Evolutionary conservation across 2,797 vertebrate species (phyloP), one percentile per base, ranked within the genome.

Genomic region (Acridotheres tristis): DNA sequence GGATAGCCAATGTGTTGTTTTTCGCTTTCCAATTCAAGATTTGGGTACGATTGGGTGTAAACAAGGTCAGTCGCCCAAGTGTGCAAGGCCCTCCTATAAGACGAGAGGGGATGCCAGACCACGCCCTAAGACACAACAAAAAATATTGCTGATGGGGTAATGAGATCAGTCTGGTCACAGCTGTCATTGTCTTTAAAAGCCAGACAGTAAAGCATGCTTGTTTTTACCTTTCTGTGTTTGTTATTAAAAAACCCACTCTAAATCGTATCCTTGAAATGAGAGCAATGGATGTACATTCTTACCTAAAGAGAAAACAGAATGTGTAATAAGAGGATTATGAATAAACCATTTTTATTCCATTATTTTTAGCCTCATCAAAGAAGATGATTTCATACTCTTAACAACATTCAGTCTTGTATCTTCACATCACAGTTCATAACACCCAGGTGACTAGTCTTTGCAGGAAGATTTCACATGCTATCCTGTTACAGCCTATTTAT

Each of bases 401-500:
- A 77, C 65, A 88, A 80, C 83, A 91, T 71, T 91, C 79, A 82
- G 77, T 94, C 84, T 76, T 66, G 51, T 86, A 54, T 79, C 87
- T 96, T 94, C 62, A 48, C 89, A 95, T 91, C 65, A 32, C 55
- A 89, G 69, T 85, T 85, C 76, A 38, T 90, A 94, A 91, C 87
- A 96, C 66, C 58, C 92, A 96, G 79, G 92, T 97, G 94, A 91
- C 89, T 78, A 87, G 69, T 68, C 85, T 87, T 95, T 92, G 80
- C 83, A 93, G 85, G 90, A 96, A 94, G 62, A 75, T 95, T 95
- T 96, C 78, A 85, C 71, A 66, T 93, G 84, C 81, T 94, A 87
- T 95, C 78, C 84, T 51, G 25, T 96, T 96, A 94, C 93, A 81
- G 81, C 19, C 69, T 92, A 94, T 95, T 95, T 94, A 91, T 93